These are phyloP conservation scores for Rutpela maculata DNA, from an alignment of 2,888 invertebrate species.

Conservation along the genomic window DNA sequence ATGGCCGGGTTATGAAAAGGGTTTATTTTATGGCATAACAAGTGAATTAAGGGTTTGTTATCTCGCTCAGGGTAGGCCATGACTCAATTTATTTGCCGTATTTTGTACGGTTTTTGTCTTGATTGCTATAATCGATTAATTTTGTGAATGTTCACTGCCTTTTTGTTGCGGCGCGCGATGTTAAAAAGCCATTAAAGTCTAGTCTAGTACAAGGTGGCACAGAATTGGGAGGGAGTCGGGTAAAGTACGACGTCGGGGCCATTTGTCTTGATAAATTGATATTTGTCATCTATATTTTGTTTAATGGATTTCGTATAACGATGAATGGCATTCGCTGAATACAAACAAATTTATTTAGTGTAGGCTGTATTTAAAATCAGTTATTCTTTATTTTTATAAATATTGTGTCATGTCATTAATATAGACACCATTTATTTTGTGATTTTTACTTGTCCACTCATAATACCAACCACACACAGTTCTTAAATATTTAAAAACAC, in stretches of 20 bases:
- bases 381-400: no score
- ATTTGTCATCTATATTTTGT: constrained; percentile 1
- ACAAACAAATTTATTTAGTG: neutral
- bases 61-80: constrained; percentile 26
- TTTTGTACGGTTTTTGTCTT: constrained; percentile 19
- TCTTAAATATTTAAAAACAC: no score
- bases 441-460: no score
- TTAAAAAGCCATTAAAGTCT: constrained; percentile 3
- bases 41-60: constrained; percentile 41
- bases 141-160: neutral
- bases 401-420: no score
- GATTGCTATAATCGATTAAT: constrained; percentile 20
- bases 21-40: constrained; percentile 42
- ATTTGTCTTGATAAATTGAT: neutral
- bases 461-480: no score
- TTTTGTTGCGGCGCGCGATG: constrained; percentile 6
- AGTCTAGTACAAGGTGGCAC: neutral
- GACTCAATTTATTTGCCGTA: constrained; percentile 7
- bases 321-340: neutral
- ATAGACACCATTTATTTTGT: no score
- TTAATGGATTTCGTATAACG: neutral
- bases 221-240: neutral
- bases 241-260: neutral
- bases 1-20: constrained; percentile 32
- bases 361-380: no score